Evolutionary conservation across 2,888 invertebrate species (phyloP).

Genomic region (Blastobasis adustella): DNA sequence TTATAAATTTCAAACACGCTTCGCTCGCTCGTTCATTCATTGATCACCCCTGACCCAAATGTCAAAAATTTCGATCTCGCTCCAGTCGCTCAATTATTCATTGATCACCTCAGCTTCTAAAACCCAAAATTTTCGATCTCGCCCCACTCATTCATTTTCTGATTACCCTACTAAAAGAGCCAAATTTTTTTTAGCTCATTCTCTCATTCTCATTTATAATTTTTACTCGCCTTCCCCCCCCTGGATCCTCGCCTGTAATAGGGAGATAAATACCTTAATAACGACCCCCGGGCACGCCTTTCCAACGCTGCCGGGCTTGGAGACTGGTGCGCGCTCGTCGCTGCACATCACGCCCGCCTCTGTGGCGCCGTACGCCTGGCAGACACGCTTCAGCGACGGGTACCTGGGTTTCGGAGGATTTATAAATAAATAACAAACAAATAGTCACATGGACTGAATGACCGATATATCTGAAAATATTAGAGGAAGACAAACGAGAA

Average conservation of each 20-base stretch:
- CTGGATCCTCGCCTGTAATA: no score
- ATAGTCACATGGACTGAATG: background rate
- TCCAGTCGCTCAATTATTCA: background rate
- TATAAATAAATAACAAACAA: background rate
- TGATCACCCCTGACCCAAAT: no score
- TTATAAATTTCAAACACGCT: background rate
- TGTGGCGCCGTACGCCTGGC: conserved; percentile 23
- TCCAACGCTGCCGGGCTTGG: conserved; percentile 23
- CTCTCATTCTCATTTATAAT: background rate
- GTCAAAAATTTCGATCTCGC: no score
- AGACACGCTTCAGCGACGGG: conserved; percentile 15
- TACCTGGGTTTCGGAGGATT: conserved; percentile 15
- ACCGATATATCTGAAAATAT: background rate
- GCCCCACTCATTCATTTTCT: no score
- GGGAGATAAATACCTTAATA: conserved; percentile 21
- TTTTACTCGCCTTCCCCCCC: background rate
- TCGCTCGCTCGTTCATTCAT: background rate
- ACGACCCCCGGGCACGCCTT: conserved; percentile 12
- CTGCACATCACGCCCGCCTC: conserved; percentile 20
- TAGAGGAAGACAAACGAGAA: background rate
- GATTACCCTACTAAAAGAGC: background rate
- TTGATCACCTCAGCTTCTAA: background rate
- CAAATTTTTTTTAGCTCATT: background rate
- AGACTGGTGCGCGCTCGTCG: conserved; percentile 10
- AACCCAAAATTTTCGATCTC: no score